Evolutionary conservation across 2,888 invertebrate genomes (phyloP).

Genomic region (Sminthurides aquaticus): DNA sequence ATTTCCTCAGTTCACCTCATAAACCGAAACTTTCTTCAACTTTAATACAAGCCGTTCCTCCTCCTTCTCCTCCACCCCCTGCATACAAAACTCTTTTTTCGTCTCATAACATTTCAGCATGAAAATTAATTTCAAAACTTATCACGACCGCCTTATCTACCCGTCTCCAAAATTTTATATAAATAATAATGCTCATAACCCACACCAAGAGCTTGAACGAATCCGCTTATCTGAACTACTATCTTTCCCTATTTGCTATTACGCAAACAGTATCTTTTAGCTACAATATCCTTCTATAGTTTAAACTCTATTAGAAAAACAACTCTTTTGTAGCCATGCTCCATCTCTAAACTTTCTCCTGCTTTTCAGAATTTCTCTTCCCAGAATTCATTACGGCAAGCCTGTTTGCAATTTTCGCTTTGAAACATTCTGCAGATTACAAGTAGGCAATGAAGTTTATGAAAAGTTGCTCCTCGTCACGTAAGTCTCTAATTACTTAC

Average conservation of each 20-base stretch:
- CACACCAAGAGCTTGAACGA: not conserved
- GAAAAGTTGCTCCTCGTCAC: too few relatives aligned
- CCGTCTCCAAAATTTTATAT: not conserved
- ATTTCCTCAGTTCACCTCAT: not conserved
- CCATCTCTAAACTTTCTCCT: too few relatives aligned
- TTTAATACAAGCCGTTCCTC: not conserved
- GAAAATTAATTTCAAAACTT: not conserved
- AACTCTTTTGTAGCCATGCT: too few relatives aligned
- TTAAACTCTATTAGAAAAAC: too few relatives aligned
- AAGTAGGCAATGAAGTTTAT: too few relatives aligned
- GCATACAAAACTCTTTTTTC: not conserved
- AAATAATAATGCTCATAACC: not conserved
- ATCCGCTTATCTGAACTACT: not conserved
- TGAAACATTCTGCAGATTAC: too few relatives aligned
- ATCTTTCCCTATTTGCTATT: not conserved
- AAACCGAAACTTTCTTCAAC: not conserved
- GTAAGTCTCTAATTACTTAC: too few relatives aligned
- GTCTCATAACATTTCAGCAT: not conserved
- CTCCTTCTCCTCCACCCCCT: not conserved
- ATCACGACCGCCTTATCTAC: not conserved
- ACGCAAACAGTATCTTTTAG: too few relatives aligned
- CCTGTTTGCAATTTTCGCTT: too few relatives aligned
- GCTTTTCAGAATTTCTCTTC: too few relatives aligned
- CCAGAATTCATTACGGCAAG: too few relatives aligned
- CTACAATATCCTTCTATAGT: too few relatives aligned